These are phyloP conservation scores for Callorhinus ursinus DNA, from an alignment of 2,113 vertebrate species.

Conservation along the genomic window DNA sequence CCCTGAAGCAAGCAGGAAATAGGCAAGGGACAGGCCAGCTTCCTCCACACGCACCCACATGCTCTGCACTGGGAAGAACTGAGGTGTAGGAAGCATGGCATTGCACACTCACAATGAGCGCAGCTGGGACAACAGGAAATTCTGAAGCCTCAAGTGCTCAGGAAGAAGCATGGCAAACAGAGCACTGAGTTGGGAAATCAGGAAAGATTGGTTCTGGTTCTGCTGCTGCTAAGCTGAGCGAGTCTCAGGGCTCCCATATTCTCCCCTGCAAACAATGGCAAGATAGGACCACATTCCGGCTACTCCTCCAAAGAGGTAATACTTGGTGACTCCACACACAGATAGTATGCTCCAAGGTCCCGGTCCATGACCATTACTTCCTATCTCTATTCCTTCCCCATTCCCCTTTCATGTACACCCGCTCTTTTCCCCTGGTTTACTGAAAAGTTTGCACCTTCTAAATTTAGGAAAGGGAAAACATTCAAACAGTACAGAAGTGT, in stretches of 20 bases:
- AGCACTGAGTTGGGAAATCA: not conserved
- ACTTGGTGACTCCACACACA: not conserved
- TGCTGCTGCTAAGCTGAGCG: not conserved
- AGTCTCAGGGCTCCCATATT: not conserved
- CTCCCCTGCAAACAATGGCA: not conserved
- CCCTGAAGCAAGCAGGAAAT: slow-evolving; percentile 27
- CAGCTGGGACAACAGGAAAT: not conserved
- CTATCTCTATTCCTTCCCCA: not conserved
- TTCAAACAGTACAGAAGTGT: not conserved
- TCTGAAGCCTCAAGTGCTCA: not conserved
- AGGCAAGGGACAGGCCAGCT: not conserved
- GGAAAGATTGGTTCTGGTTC: slow-evolving; percentile 25
- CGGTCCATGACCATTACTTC: too few species aligned
- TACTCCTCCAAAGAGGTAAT: not conserved
- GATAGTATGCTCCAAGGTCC: not conserved
- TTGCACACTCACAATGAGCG: not conserved
- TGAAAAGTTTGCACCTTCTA: not conserved
- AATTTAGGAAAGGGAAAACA: not conserved
- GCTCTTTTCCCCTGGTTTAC: not conserved
- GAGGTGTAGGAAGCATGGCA: not conserved
- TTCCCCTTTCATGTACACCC: not conserved
- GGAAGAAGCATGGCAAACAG: not conserved
- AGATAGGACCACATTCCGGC: not conserved
- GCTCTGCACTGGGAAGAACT: not conserved
- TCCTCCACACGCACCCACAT: not conserved